A percentile compares a stretch with the other conserved stretches of the same genome.
phyloP scores from a whole-genome alignment of 2,888 invertebrate species.

The Rhagonycha fulva region DNA sequence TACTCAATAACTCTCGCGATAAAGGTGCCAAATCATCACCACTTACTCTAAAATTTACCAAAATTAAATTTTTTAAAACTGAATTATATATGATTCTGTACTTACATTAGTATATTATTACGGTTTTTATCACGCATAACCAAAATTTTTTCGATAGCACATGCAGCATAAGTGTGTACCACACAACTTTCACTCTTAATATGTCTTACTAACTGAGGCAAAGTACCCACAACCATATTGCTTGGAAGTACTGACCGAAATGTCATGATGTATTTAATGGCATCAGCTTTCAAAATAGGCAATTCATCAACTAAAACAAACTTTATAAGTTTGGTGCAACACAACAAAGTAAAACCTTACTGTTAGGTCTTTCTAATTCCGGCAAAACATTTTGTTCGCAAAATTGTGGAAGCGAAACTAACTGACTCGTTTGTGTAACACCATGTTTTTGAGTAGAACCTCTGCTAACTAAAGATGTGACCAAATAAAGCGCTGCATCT shows the following conservation, averaged over 20 bases:
- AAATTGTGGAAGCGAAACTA: conserved; percentile 90
- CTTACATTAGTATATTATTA: conserved; percentile 61
- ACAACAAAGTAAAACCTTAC: conserved; percentile 56
- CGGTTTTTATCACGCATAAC: conserved; percentile 66
- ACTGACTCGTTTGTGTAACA: conserved; percentile 86
- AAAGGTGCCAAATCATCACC: conserved; percentile 68
- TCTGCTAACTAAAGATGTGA: conserved; percentile 91
- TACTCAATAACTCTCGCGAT: conserved; percentile 70
- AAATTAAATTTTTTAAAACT: neutral
- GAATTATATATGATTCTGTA: conserved; percentile 17
- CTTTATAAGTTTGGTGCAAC: conserved; percentile 5
- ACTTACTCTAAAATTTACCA: conserved; percentile 57
- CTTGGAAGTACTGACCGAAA: conserved; percentile 89
- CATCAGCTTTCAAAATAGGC: conserved; percentile 94
- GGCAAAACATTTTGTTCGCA: conserved; percentile 84
- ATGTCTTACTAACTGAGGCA: conserved; percentile 81
- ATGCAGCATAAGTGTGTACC: conserved; percentile 94
- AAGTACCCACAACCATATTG: conserved; percentile 71
- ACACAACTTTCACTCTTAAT: conserved; percentile 79
- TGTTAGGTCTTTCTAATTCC: conserved; percentile 76
- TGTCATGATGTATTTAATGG: conserved; percentile 94
- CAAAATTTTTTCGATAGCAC: conserved; percentile 86
- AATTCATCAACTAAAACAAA: conserved; percentile 75
- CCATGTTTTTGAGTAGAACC: conserved; percentile 89
- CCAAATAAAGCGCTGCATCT: conserved; percentile 94